Base-by-base conservation (phyloP, 2,888 invertebrate genomes). In the Leptopilina drosophilae region DNA sequence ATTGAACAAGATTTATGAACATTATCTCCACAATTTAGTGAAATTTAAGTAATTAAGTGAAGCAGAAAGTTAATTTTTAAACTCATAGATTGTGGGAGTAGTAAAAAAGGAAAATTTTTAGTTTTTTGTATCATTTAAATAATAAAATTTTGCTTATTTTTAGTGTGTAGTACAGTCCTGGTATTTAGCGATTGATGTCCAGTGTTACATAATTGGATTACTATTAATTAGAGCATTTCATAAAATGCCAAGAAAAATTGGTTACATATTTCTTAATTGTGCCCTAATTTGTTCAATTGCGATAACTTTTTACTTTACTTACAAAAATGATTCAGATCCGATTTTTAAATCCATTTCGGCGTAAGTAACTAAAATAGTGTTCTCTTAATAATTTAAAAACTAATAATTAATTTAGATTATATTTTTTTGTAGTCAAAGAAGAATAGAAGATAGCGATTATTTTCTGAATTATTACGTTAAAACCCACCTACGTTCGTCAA, bases 101-200 rank as follows among this genome's bases (percentile, higher is more conserved):
- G 20, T 20, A 20, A 20, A 1, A 20, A 20, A 20, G 1, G 1
- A 1, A 20, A 20, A 20, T 20, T 20, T 20, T 1, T 20, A 20
- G 20, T 20, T 20, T 20, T 20, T 20, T 1, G 20, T 20, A 20
- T 20, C 1, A 20, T 20, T 20, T 20, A 20, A 20, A 20, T 20
- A 20, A 20, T 20, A 20, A 20, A 5, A 0, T 33, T n/a, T 2
- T 15, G 12, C 6, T 77, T 42, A 15, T 64, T 56, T 78, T 84
- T 80, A 89, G 88, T 88, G 88, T 67, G 83, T 88, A 78, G 85
- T 88, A 66, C 88, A 88, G 81, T 83, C 87, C 6, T 89, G 88
- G 89, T 88, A 88, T 77, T 69, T 88, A 26, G 75, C 88, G 6
- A 86, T 82, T 6, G 87, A 88, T 53, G 88, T 85, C 78, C 89